Percentiles rank a stretch among this genome's conserved stretches.
phyloP scores from a whole-genome alignment of 2,888 invertebrate genomes.

The Dasypolia templi region DNA sequence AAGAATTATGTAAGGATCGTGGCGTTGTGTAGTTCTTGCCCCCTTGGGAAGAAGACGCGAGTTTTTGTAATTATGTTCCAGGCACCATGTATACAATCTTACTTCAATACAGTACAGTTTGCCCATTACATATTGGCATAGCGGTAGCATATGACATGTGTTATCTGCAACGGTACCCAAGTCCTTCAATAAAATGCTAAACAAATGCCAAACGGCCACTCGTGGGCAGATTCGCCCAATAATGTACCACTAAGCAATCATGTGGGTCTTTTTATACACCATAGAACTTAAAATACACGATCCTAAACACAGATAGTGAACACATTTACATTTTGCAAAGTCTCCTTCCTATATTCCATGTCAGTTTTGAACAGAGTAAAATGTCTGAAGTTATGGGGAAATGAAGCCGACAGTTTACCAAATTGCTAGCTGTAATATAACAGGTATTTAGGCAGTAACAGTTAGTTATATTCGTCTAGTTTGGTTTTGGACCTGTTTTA shows the following conservation, averaged over 20 bases:
- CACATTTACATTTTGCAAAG: constrained; percentile 43
- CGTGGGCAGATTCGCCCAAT: constrained; percentile 56
- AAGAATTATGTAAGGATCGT: no score
- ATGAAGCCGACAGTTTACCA: constrained; percentile 37
- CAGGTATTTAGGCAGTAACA: constrained; percentile 30
- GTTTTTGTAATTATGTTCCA: no score
- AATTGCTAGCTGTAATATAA: constrained; percentile 34
- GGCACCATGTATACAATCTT: neutral
- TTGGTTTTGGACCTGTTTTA: constrained; percentile 45
- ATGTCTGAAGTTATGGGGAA: constrained; percentile 28
- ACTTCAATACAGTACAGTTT: constrained; percentile 3
- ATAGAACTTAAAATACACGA: constrained; percentile 45
- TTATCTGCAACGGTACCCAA: constrained; percentile 55
- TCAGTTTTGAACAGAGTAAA: constrained; percentile 34
- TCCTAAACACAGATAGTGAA: constrained; percentile 41
- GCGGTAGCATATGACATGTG: constrained; percentile 24
- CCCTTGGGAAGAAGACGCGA: no score
- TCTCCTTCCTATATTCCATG: constrained; percentile 3
- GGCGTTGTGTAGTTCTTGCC: no score
- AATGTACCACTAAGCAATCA: constrained; percentile 31
- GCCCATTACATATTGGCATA: neutral
- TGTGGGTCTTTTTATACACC: constrained; percentile 27
- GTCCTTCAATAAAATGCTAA: constrained; percentile 57
- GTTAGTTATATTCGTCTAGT: constrained; percentile 30
- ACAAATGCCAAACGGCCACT: constrained; percentile 32